Evolutionary conservation across 2,888 invertebrate genomes (phyloP).

Genomic region (Perizoma flavofasciatum): DNA sequence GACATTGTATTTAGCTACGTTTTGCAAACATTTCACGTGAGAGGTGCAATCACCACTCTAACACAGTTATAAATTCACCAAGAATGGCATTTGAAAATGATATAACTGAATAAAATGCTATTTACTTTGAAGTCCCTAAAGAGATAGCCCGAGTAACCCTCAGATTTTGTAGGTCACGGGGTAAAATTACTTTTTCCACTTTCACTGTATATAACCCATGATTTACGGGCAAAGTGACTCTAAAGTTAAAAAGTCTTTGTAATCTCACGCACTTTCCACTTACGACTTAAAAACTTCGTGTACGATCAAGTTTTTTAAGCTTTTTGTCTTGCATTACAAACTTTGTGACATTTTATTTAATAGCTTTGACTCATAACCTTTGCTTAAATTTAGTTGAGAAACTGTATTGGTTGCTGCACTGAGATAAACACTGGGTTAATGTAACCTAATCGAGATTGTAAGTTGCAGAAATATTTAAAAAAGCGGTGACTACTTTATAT

Average conservation of each 20-base stretch:
- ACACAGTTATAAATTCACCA: too few species aligned
- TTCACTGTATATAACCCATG: slow-evolving; percentile 13
- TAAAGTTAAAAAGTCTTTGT: slow-evolving; percentile 16
- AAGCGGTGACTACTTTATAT: too few species aligned
- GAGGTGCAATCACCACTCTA: too few species aligned
- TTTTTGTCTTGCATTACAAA: slow-evolving; percentile 32
- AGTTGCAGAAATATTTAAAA: too few species aligned
- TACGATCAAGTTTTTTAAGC: slow-evolving; percentile 47
- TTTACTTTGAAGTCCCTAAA: too few species aligned
- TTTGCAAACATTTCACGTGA: too few species aligned
- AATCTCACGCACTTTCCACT: slow-evolving; percentile 35
- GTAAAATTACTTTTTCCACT: not conserved
- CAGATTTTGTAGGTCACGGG: slow-evolving; percentile 6
- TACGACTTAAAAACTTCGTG: slow-evolving; percentile 41
- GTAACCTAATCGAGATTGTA: too few species aligned
- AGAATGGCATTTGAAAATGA: too few species aligned
- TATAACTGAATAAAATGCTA: too few species aligned
- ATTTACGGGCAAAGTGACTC: slow-evolving; percentile 22
- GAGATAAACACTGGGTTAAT: too few species aligned
- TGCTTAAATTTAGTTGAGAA: slow-evolving; percentile 13
- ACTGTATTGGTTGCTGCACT: not conserved
- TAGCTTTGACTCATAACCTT: slow-evolving; percentile 44
- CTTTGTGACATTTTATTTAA: slow-evolving; percentile 46
- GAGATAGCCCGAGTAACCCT: not conserved
- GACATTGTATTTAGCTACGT: too few species aligned